These are phyloP conservation scores for Hydrochoerus hydrochaeris DNA, from an alignment of 2,113 vertebrate species.

Conservation along the genomic window DNA sequence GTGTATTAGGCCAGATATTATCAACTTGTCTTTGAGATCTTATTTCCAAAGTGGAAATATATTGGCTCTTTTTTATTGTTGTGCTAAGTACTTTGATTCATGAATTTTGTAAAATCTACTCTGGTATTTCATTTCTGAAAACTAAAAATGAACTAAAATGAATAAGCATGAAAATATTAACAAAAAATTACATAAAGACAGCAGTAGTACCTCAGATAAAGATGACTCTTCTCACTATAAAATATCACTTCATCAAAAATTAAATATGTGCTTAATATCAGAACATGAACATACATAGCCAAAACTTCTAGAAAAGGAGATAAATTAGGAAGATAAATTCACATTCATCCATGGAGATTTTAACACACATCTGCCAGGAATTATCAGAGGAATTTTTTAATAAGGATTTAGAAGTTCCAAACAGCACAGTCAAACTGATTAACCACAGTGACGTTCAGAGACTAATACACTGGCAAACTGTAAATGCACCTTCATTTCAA, in stretches of 20 bases:
- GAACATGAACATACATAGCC: neutral
- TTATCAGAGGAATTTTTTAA: neutral
- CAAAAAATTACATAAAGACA: neutral
- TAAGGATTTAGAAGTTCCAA: neutral
- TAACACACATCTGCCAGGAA: neutral
- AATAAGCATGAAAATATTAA: neutral
- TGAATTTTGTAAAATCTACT: neutral
- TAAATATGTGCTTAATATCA: neutral
- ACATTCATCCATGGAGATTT: neutral
- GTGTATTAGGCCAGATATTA: neutral
- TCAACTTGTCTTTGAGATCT: neutral
- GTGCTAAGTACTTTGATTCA: neutral
- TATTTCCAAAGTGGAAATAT: constrained; percentile 53
- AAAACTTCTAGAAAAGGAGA: neutral
- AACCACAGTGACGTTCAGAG: neutral
- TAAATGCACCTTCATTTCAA: neutral
- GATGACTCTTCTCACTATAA: neutral
- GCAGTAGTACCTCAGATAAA: neutral
- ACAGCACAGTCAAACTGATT: neutral
- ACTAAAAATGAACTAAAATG: constrained; percentile 28
- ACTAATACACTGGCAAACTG: neutral
- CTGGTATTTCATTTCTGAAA: constrained; percentile 50
- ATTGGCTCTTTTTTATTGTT: neutral
- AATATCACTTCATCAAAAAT: neutral
- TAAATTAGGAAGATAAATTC: neutral